A percentile compares a stretch with the other conserved stretches of the same genome.
Conservation (phyloP, 2,113 vertebrate genomes). For the Rhizomys pruinosus region DNA sequence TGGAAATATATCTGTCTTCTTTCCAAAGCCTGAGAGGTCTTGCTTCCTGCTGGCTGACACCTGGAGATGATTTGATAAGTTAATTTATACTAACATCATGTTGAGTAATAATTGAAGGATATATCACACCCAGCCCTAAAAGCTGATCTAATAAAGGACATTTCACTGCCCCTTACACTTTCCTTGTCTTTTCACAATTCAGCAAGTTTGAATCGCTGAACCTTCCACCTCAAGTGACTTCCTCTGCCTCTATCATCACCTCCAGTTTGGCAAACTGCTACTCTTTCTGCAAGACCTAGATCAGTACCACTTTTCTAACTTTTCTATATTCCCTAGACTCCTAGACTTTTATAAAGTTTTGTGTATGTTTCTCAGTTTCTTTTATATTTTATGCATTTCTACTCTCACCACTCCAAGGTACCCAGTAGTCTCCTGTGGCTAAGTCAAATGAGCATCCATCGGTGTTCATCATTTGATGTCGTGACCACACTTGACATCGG, state of each 20-base stretch:
- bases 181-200: neutral
- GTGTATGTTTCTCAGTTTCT: constrained; percentile 2
- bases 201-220: constrained; percentile 28
- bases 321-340: constrained; percentile 34
- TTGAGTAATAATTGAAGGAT: constrained; percentile 33
- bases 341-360: constrained; percentile 26
- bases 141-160: constrained; percentile 13
- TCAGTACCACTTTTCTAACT: neutral
- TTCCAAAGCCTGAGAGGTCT: neutral
- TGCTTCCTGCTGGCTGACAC: constrained; percentile 19
- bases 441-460: neutral
- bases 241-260: neutral
- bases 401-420: neutral
- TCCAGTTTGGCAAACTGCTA: constrained; percentile 13
- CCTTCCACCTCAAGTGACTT: constrained; percentile 7
- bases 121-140: neutral
- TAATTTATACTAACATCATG: constrained; percentile 45
- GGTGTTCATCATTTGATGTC: neutral
- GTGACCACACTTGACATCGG: neutral
- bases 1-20: neutral
- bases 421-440: neutral
- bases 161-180: neutral
- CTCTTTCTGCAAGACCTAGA: neutral
- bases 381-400: neutral
- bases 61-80: constrained; percentile 57